phyloP scores from a whole-genome alignment of 2,113 vertebrate genomes.

The Cynoglossus semilaevis region DNA sequence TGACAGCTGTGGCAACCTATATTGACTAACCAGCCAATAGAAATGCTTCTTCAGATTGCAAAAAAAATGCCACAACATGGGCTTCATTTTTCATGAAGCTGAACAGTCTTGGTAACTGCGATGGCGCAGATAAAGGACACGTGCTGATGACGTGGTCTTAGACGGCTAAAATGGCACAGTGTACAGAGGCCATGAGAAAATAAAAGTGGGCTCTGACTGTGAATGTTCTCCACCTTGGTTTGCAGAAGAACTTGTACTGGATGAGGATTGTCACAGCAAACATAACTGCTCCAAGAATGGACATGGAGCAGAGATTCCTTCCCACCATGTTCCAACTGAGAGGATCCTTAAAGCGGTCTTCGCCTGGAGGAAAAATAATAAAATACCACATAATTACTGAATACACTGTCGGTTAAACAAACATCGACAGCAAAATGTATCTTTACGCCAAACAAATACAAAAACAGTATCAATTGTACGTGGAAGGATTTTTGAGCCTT shows the following conservation, averaged over 20 bases:
- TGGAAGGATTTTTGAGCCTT: conserved; percentile 50
- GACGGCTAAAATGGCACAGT: too few relatives aligned
- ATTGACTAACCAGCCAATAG: too few relatives aligned
- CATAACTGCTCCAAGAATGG: conserved; percentile 87
- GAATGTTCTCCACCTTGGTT: conserved; percentile 77
- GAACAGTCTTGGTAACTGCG: too few relatives aligned
- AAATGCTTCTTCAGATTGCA: too few relatives aligned
- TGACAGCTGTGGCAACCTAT: too few relatives aligned
- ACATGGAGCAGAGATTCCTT: conserved; percentile 93
- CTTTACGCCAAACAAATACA: too few relatives aligned
- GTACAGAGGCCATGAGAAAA: too few relatives aligned
- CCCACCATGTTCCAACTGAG: conserved; percentile 95
- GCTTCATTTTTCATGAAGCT: too few relatives aligned
- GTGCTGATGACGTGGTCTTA: too few relatives aligned
- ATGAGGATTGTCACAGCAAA: conserved; percentile 89
- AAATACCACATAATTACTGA: not conserved
- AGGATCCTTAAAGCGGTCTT: conserved; percentile 89
- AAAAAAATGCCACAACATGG: too few relatives aligned
- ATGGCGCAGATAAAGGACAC: too few relatives aligned
- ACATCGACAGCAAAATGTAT: not conserved
- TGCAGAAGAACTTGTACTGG: conserved; percentile 96
- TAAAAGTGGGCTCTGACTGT: too few relatives aligned
- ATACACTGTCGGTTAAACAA: not conserved
- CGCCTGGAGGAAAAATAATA: conserved; percentile 74
- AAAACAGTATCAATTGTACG: not conserved